Percentiles rank a stretch among this genome's conserved stretches.
phyloP scores from a whole-genome alignment of 2,888 invertebrate species.

The Blomia tropicalis region DNA sequence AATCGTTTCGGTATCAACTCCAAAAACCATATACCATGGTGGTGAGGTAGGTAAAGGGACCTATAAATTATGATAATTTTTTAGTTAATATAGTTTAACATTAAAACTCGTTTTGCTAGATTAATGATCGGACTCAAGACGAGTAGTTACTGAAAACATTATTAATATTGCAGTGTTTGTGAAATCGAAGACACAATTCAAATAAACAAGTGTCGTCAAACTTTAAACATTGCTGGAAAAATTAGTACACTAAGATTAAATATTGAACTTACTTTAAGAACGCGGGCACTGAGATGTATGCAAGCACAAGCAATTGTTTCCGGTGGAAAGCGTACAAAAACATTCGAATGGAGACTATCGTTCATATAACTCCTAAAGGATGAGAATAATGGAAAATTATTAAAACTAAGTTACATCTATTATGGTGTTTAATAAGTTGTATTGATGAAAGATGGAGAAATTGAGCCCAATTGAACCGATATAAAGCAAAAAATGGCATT shows the following conservation, averaged over 20 bases:
- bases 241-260: not conserved
- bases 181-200: slow-evolving; percentile 5
- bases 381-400: not conserved
- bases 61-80: slow-evolving; percentile 30
- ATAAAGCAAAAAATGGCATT: too few relatives aligned
- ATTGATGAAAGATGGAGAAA: too few relatives aligned
- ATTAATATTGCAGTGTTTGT: slow-evolving; percentile 3
- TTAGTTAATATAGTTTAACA: slow-evolving; percentile 3
- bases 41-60: slow-evolving; percentile 65
- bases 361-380: slow-evolving; percentile 83
- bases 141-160: slow-evolving; percentile 11
- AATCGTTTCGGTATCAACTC: slow-evolving; percentile 63
- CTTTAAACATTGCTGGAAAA: not conserved
- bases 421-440: too few relatives aligned
- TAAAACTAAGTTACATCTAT: too few relatives aligned
- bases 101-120: slow-evolving; percentile 18
- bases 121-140: not conserved
- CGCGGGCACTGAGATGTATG: slow-evolving; percentile 81
- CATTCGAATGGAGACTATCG: slow-evolving; percentile 87
- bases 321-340: slow-evolving; percentile 84
- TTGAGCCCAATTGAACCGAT: too few relatives aligned
- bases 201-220: not conserved
- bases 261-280: slow-evolving; percentile 47
- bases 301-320: slow-evolving; percentile 99
- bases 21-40: slow-evolving; percentile 74